These are phyloP conservation scores for Meteorus sp. DNA, from an alignment of 1,140 invertebrate genomes.

Conservation along the genomic window DNA sequence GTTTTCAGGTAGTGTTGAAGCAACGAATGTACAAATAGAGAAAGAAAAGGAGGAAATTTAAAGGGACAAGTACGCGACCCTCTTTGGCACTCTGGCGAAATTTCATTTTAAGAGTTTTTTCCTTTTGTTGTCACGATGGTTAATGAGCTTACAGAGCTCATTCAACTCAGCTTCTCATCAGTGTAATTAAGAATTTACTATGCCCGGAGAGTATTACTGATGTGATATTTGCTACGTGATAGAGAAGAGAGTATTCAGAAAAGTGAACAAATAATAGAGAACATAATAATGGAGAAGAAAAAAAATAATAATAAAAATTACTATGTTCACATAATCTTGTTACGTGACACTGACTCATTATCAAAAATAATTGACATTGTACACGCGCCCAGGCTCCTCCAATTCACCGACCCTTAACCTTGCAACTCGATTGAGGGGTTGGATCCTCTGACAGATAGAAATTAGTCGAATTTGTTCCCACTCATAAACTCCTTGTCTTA, in stretches of 20 bases:
- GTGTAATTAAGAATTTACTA: neutral
- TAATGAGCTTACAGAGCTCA: neutral
- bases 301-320: no score
- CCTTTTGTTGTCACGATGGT: no score
- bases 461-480: neutral
- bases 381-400: neutral
- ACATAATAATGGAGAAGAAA: neutral
- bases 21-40: no score
- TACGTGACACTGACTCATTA: conserved; percentile 18
- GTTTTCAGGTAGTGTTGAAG: no score
- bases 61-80: no score
- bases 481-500: neutral
- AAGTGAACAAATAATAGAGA: neutral
- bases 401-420: neutral
- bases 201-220: neutral
- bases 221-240: neutral
- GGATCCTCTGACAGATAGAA: neutral
- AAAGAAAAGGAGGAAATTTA: no score
- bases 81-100: no score
- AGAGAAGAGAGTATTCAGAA: neutral
- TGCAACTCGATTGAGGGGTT: conserved; percentile 1
- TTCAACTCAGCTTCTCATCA: neutral
- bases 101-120: no score
- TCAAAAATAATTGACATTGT: conserved; percentile 14
- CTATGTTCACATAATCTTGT: no score